A percentile compares a stretch with the other conserved stretches of the same genome.
Evolutionary conservation across 2,113 vertebrate genomes (phyloP).

Genomic region (Thymallus thymallus): DNA sequence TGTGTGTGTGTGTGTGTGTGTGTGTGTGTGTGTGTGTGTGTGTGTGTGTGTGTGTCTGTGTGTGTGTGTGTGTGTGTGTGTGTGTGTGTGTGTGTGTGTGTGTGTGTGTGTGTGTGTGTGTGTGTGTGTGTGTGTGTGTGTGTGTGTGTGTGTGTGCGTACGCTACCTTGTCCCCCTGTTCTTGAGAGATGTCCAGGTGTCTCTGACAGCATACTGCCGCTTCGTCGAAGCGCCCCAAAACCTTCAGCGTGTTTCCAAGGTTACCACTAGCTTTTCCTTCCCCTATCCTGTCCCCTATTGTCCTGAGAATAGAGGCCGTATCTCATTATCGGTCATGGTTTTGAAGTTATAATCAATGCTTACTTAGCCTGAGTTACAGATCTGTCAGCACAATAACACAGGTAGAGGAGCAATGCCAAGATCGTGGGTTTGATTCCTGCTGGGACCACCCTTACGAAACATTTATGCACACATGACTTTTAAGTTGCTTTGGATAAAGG

Average conservation of each 20-base stretch:
- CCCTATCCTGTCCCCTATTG: constrained; percentile 92
- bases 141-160: neutral
- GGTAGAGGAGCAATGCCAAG: neutral
- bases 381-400: neutral
- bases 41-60: too few species aligned
- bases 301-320: constrained; percentile 67
- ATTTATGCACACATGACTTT: too few species aligned
- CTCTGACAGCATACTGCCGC: constrained; percentile 91
- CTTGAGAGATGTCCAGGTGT: constrained; percentile 93
- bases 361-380: too few species aligned
- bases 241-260: constrained; percentile 93
- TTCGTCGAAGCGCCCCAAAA: constrained; percentile 91
- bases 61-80: neutral
- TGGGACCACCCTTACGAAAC: too few species aligned
- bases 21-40: neutral
- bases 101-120: neutral
- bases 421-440: too few species aligned
- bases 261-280: constrained; percentile 97
- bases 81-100: neutral
- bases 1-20: neutral
- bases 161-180: constrained; percentile 92
- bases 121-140: neutral
- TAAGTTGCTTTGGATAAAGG: too few species aligned
- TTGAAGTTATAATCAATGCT: too few species aligned
- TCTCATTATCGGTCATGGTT: neutral